Percentiles rank a stretch among this genome's conserved stretches.
phyloP scores from a whole-genome alignment of 2,888 invertebrate genomes.

The Coleophora deauratella region DNA sequence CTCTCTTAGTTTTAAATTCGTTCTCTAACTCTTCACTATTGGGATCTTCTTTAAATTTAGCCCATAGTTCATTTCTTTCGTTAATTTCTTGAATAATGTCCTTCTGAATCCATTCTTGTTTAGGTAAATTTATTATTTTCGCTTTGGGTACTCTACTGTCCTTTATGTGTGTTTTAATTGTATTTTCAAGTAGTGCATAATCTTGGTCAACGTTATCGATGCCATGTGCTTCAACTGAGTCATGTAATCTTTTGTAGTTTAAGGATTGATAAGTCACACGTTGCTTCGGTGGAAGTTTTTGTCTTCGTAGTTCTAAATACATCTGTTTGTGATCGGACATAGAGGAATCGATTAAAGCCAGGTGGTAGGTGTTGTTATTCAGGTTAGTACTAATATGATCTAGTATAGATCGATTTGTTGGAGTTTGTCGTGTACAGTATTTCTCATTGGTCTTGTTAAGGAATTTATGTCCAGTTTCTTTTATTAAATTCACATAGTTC shows the following conservation, averaged over 20 bases:
- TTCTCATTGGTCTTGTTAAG: conserved; percentile 15
- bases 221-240: background rate
- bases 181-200: background rate
- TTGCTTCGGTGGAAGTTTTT: background rate
- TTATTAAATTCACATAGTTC: background rate
- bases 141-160: background rate
- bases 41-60: conserved; percentile 3
- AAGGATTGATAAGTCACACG: conserved; percentile 5
- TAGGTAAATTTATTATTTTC: conserved; percentile 11
- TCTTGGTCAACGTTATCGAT: background rate
- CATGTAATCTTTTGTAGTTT: conserved; percentile 3
- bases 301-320: conserved; percentile 11
- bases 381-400: conserved; percentile 20
- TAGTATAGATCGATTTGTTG: conserved; percentile 15
- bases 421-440: conserved; percentile 16
- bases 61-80: conserved; percentile 12
- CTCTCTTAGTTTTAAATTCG: conserved; percentile 4
- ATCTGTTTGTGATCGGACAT: conserved; percentile 21
- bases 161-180: background rate
- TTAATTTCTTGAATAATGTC: conserved; percentile 11
- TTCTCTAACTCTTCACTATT: conserved; percentile 2
- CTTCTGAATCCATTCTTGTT: conserved; percentile 13
- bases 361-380: conserved; percentile 13
- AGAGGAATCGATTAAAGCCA: conserved; percentile 15
- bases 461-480: conserved; percentile 8